Base-by-base conservation (phyloP, 1,140 invertebrate species). In the Oncopodura yosiiana region DNA sequence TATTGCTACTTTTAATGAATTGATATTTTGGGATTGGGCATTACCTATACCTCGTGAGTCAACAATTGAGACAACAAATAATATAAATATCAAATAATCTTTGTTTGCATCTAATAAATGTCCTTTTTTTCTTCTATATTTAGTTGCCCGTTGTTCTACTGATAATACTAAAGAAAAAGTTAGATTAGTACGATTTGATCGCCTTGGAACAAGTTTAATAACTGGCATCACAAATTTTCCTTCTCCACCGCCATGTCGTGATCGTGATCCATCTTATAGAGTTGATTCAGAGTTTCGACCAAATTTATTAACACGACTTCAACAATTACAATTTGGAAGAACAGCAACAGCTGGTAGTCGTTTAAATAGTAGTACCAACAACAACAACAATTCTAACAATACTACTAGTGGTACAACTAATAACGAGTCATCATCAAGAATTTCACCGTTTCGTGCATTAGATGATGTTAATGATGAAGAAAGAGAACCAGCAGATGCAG, bases 1-100 rank as follows among this genome's bases (percentile, higher is more conserved):
- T 3, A 87, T 93, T 63, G 87, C 87, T 18, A 87, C 85, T 1
- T 81, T 77, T 63, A 90, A 90, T 75, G 81, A 85, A 68, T 72
- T 93, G 16, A 82, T 86, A 68, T 91, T 92, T 71, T 92, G 87
- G 89, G 86, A 92, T 66, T 92, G 88, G 89, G 83, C 78, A 67
- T 74, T 80, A 27, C 53, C 53, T 14, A n/a, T n/a, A n/a, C n/a
- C n/a, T n/a, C n/a, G n/a, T n/a, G n/a, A n/a, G n/a, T n/a, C n/a
- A n/a, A n/a, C n/a, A n/a, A n/a, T n/a, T n/a, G n/a, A n/a, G n/a
- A n/a, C n/a, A n/a, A n/a, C n/a, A n/a, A n/a, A n/a, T n/a, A n/a
- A n/a, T n/a, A n/a, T n/a, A n/a, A n/a, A n/a, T n/a, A n/a, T n/a
- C n/a, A n/a, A n/a, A n/a, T n/a, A n/a, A n/a, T n/a, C n/a, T n/a